Evolutionary conservation across 2,797 vertebrate genomes (phyloP).

Genomic region (Lacerta bilineata): DNA sequence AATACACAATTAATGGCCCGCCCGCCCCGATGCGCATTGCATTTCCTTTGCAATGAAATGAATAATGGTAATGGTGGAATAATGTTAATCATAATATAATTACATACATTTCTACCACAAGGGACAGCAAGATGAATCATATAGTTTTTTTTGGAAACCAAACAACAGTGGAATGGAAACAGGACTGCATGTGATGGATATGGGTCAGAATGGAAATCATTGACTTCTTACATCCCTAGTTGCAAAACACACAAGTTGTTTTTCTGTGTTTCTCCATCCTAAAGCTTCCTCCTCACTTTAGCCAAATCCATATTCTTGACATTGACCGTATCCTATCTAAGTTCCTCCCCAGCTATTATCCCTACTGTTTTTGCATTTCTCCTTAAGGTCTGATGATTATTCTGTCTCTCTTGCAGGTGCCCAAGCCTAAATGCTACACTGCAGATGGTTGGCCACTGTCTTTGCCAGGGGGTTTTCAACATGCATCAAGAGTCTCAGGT

Average conservation of each 20-base stretch:
- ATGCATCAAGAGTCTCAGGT: not conserved
- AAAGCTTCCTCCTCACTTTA: not conserved
- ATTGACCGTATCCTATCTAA: not conserved
- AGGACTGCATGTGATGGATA: no score
- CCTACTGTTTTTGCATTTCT: not conserved
- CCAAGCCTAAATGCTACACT: conserved; percentile 17
- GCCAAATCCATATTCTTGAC: not conserved
- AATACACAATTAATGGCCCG: no score
- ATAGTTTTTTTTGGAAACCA: no score
- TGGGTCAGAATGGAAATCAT: no score
- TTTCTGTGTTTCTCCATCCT: not conserved
- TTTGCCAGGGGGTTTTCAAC: not conserved
- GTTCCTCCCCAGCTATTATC: accelerated
- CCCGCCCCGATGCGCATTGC: no score
- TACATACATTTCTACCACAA: no score
- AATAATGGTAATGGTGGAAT: no score
- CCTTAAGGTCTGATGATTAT: not conserved
- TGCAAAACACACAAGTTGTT: not conserved
- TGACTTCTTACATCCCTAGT: no score
- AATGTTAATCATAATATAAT: no score
- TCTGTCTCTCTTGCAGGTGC: conserved; percentile 6
- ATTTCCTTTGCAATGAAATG: no score
- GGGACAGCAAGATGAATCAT: no score
- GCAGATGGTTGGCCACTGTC: not conserved
- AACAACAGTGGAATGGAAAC: no score